Base-by-base conservation (phyloP, 2,113 vertebrate species). In the Nesospiza acunhae region DNA sequence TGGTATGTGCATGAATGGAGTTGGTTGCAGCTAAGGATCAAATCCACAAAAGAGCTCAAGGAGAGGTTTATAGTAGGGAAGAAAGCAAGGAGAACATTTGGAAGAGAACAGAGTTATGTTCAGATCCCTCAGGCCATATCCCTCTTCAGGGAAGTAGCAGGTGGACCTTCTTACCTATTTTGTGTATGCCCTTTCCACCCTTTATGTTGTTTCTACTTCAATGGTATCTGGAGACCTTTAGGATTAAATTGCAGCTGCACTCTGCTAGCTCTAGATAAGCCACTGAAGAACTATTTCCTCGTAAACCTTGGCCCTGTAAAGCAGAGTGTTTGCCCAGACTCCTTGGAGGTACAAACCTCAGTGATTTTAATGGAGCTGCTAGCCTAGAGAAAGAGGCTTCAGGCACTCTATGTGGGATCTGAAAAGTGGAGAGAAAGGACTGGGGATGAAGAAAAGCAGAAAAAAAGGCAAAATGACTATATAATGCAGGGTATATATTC, bases 371-470 rank as follows among this genome's bases (percentile, higher is more conserved):
- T 22, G 35, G 69, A 72, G 22, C 9, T n/a, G 16, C 42, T 31
- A n/a, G 35, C 35, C 77, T 56, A 18, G 19, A n/a, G 70, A 52
- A 72, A 63, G 9, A 64, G 24, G 4, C 55, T 52, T 87, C 17
- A 12, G 31, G 6, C 41, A 39, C 22, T 58, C 56, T 13, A n/a
- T 0, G 0, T 13, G 30, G 21, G 10, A n/a, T 31, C 14, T 66
- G 19, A 75, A 93, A 76, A 39, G 16, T 6, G 5, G 7, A 84
- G 14, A 66, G 22, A 75, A 88, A 55, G 23, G 15, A 9, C 17
- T 56, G 18, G 7, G 7, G 11, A 55, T 24, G 21, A 88, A 90
- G 42, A 49, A 62, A 5, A 66, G n/a, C 18, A 66, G 24, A 66
- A 46, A 4, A 8, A 23, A 20, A 59, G 16, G 22, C 50, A 72